phyloP scores from a whole-genome alignment of 2,888 invertebrate genomes.

The Hirtodrosophila alboralis region DNA sequence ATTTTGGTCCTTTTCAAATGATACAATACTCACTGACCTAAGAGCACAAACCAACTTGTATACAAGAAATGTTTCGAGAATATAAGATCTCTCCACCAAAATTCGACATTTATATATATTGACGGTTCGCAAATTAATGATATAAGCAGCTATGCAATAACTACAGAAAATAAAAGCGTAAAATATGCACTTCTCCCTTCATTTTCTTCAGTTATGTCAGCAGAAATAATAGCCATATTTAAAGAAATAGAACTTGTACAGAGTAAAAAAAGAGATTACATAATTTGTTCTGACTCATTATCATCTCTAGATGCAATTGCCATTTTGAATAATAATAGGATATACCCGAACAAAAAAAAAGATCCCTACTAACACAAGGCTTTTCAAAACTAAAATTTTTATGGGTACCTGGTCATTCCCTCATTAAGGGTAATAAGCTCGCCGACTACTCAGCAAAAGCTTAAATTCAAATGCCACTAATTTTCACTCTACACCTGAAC shows the following conservation, averaged over 20 bases:
- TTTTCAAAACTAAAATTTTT: neutral
- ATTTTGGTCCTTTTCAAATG: too few relatives aligned
- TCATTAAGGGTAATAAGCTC: neutral
- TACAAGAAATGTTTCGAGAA: neutral
- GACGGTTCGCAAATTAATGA: too few relatives aligned
- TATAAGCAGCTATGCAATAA: too few relatives aligned
- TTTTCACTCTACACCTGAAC: neutral
- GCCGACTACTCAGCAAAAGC: constrained; percentile 1
- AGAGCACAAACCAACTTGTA: too few relatives aligned
- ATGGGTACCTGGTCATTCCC: neutral
- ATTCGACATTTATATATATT: neutral
- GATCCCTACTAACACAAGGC: neutral
- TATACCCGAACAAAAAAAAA: neutral
- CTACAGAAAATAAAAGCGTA: too few relatives aligned
- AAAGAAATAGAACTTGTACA: too few relatives aligned
- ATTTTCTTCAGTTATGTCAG: too few relatives aligned
- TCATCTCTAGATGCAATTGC: neutral
- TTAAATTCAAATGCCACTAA: neutral
- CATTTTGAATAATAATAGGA: neutral
- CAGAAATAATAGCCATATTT: too few relatives aligned
- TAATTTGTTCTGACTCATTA: neutral
- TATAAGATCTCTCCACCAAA: neutral
- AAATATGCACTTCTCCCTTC: too few relatives aligned
- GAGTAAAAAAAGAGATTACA: neutral
- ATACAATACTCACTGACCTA: too few relatives aligned